These are phyloP conservation scores for Bos taurus DNA, from an alignment of 2,113 vertebrate species.

Conservation along the genomic window ARS-UCD2.0 NC_037333.1:80076501-80077000, in stretches of 20 bases:
- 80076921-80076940: neutral
- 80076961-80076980: neutral
- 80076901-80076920: neutral
- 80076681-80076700: neutral
- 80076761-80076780: neutral
- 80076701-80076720: neutral
- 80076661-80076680: neutral
- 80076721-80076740: neutral
- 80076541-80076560: neutral
- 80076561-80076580: neutral
- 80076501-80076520: neutral
- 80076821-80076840: neutral
- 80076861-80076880: neutral
- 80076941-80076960: neutral
- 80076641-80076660: neutral
- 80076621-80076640: neutral
- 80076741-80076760: neutral
- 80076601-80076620: neutral
- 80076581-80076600: neutral
- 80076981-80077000: neutral
- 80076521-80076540: neutral
- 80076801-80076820: neutral
- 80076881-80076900: neutral
- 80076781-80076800: neutral
- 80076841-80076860: neutral